Conservation (phyloP, 35 echinoderm and acorn worm genomes). For the Antedon bifida region DNA sequence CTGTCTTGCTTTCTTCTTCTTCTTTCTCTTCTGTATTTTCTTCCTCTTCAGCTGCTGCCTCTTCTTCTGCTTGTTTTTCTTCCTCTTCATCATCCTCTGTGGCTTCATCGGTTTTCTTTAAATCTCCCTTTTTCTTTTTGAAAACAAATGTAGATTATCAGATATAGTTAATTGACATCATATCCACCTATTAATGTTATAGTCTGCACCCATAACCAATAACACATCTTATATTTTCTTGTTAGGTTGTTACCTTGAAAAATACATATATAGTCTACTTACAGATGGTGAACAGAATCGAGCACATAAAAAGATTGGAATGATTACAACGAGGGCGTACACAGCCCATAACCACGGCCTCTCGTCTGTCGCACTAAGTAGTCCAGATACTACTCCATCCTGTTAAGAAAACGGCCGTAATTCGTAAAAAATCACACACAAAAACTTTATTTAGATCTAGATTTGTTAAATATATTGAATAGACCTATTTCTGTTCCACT, state of each 20-base stretch:
- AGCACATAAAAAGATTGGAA: slow-evolving; percentile 72
- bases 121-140: not conserved
- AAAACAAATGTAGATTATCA: too few relatives aligned
- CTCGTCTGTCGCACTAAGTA: slow-evolving; percentile 54
- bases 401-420: slow-evolving; percentile 27
- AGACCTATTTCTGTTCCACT: not conserved
- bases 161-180: too few relatives aligned
- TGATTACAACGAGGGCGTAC: slow-evolving; percentile 69
- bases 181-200: too few relatives aligned
- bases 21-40: not conserved
- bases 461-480: not conserved
- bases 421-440: not conserved
- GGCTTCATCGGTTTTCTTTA: not conserved
- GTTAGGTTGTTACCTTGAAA: too few relatives aligned
- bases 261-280: too few relatives aligned
- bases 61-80: not conserved
- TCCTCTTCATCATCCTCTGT: not conserved
- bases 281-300: slow-evolving; percentile 64
- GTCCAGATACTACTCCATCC: slow-evolving; percentile 51
- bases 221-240: too few relatives aligned
- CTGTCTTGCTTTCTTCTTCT: not conserved
- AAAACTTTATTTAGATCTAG: not conserved
- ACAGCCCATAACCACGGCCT: slow-evolving; percentile 90
- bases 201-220: too few relatives aligned
- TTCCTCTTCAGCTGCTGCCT: not conserved